Base-by-base conservation (phyloP, 2,888 invertebrate genomes). In the Chaitophorus viminalis region DNA sequence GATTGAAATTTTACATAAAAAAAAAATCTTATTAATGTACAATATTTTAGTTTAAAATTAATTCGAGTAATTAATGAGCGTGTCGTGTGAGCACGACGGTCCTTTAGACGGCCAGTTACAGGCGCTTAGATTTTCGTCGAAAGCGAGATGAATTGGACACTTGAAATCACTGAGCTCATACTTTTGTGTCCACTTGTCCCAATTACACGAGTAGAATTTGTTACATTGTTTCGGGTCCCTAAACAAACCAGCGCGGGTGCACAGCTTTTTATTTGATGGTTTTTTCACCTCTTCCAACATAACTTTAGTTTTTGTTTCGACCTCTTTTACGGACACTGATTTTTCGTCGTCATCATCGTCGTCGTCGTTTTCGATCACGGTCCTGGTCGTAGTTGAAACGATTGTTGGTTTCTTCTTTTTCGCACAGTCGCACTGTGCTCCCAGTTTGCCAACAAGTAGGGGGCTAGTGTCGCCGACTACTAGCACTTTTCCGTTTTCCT, bases 81-180 rank as follows among this genome's bases (percentile, higher is more conserved):
- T 95, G 90, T 95, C 94, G 84, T 94, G 94, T 90, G 94, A 93
- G 91, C 95, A 96, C 82, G 95, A 94, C 0, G 95, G 95, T 52
- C 95, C 95, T 91, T 95, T 94, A 90, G 95, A 95, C 1, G 96
- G 96, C 95, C 95, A 95, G 91, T 95, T 96, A 90, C 96, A 96
- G 79, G 95, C 96, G n/a, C 95, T 94, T 90, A 95, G 92, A 88
- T 92, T 93, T 33, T 94, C 93, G 91, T 96, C 96, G 90, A 95
- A 96, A 79, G 95, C 95, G 82, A 96, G 92, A 91, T 95, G 95
- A 25, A 96, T 93, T 0, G 96, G 96, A 90, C 96, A 96, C 90
- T 95, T 95, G 91, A 96, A 95, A 3, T 95, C 93, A 90, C 95
- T 95, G 14, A 96, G 92, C 2, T 95, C 95, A 91, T 94, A 96